Evolutionary conservation across 2,888 invertebrate species (phyloP).

Genomic region (Nemurella pictetii): DNA sequence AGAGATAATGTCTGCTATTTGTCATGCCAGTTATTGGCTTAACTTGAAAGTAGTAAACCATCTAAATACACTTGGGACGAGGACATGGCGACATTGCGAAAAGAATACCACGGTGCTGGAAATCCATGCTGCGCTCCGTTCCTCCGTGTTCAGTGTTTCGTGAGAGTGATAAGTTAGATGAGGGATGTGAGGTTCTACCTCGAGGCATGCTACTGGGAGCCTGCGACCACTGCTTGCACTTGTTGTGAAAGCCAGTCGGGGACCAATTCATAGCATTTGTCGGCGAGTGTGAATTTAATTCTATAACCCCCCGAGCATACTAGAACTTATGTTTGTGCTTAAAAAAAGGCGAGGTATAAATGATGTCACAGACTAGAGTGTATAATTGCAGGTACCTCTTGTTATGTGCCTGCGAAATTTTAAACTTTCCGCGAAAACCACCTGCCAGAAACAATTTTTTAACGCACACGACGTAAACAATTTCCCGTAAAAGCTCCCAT

Average conservation of each 20-base stretch:
- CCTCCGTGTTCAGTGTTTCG: not conserved
- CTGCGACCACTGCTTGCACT: not conserved
- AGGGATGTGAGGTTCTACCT: not conserved
- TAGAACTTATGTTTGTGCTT: not conserved
- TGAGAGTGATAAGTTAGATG: not conserved
- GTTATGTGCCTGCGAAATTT: not conserved
- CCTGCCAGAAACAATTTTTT: not conserved
- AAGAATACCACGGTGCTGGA: not conserved
- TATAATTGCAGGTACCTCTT: not conserved
- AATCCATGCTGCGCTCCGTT: not conserved
- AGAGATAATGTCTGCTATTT: constrained; percentile 16
- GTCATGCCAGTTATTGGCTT: constrained; percentile 26
- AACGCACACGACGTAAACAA: no score
- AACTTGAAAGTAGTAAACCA: constrained; percentile 1
- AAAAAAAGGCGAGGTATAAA: not conserved
- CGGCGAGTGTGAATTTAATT: not conserved
- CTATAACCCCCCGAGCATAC: not conserved
- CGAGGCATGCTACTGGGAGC: not conserved
- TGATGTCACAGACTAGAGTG: not conserved
- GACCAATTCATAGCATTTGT: not conserved
- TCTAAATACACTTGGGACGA: constrained; percentile 19
- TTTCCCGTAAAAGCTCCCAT: no score
- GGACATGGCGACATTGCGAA: not conserved
- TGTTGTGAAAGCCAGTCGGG: not conserved
- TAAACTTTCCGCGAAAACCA: not conserved